Evolutionary conservation across 2,888 invertebrate genomes (phyloP), one percentile per base, ranked within the genome.

Genomic region (Eupithecia tripunctaria): DNA sequence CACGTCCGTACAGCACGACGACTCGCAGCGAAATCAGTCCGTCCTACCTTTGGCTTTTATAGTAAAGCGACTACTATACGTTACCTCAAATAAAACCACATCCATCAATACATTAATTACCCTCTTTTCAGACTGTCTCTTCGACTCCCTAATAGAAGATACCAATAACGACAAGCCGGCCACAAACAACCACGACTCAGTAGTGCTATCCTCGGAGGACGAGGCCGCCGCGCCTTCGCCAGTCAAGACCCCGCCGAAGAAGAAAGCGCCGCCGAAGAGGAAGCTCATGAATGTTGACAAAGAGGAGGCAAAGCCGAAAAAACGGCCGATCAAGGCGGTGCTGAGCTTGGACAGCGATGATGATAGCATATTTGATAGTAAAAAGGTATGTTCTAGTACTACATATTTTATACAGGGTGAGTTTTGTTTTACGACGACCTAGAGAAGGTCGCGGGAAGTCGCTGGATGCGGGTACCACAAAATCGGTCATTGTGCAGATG

Each of bases 101-200:
- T n/a, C n/a, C n/a, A n/a, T n/a, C n/a, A n/a, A n/a, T n/a, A n/a
- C n/a, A n/a, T n/a, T 32, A 47, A n/a, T 27, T 27, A n/a, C n/a
- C n/a, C 25, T 27, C 12, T 25, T 56, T 73, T 8, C 88, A 94
- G 95, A 95, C 69, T 94, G 93, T 77, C 86, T 95, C 18, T 95
- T 95, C 83, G 95, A 95, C 80, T 95, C 95, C 0, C 82, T 95
- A 70, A 95, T 95, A 75, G 95, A 94, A 77, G 94, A 94, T 64
- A 87, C 92, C 0, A 93, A 91, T 78, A 93, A 91, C 21, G 92
- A 92, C 38, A 86, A 89, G 15, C 72, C 75, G 0, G 41, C 18
- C 18, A 86, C 82, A 51, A 74, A 69, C 78, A 18, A 79, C 83
- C 67, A 71, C 79, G 63, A 84, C 80, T 72, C 79, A 76, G 72